Evolutionary conservation across 2,113 vertebrate genomes (phyloP), one percentile per base, ranked within the genome.

Genomic region (Deroptyus accipitrinus): DNA sequence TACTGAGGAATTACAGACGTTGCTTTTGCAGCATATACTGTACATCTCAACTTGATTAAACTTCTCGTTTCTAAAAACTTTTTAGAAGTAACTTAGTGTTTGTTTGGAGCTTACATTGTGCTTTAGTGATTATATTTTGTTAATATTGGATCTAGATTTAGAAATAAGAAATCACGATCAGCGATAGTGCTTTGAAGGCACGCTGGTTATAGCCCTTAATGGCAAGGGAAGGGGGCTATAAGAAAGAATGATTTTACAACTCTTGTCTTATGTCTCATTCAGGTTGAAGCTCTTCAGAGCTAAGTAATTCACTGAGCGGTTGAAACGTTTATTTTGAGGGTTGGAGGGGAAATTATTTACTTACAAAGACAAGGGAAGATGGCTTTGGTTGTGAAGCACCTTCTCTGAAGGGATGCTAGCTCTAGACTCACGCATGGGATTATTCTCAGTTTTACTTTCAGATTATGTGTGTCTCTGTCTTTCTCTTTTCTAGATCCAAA

Each of bases 401-500:
- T 81, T 59, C 91, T 86, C 80, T 81, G 73, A 23, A 68, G 90
- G 76, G 80, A 11, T 93, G 90, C 83, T 94, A 46, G 42, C 88
- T 73, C 70, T 86, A 90, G 80, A 3, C 83, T 86, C 28, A 3
- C 62, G 63, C 55, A 23, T 13, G 35, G 76, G 81, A 86, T n/a
- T 91, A 27, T 46, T 88, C 59, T 83, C 83, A 68, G 91, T 93
- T 92, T 67, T 95, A 72, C 94, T 96, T 95, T 96, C 90, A 94
- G 93, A 66, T 94, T 78, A 93, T 93, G 89, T 97, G 77, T 96
- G 20, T 95, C 52, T 95, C 33, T 96, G 42, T 67, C 87, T 95
- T 87, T 93, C 52, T 95, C 64, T 97, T 46, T 92, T 86, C 41
- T 95, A 99, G 99, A 99, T 98, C 99, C 99, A 24, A 99, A 99